Evolutionary conservation across 2,888 invertebrate genomes (phyloP).

Genomic region (Amiota communis): DNA sequence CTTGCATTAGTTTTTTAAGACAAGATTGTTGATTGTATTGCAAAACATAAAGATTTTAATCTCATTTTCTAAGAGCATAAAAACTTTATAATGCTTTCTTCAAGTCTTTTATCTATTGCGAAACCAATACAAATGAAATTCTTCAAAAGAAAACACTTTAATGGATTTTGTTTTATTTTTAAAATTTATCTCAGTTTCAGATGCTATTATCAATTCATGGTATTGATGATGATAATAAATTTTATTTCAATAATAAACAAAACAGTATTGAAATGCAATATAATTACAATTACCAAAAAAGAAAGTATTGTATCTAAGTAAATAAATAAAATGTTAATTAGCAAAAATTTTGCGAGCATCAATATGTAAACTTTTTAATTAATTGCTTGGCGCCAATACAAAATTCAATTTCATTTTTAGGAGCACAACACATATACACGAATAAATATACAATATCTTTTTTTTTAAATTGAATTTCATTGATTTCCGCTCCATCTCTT

Average conservation of each 20-base stretch:
- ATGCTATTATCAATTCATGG: background rate
- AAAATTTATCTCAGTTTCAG: background rate
- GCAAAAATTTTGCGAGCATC: slow-evolving; percentile 1
- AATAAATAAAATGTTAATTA: slow-evolving; percentile 22
- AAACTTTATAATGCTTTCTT: no score
- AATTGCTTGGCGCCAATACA: slow-evolving; percentile 21
- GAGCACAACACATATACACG: background rate
- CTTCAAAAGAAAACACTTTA: no score
- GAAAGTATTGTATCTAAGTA: background rate
- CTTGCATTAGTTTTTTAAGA: no score
- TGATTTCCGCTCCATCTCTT: no score
- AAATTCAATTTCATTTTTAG: slow-evolving; percentile 5
- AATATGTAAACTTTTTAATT: slow-evolving; percentile 17
- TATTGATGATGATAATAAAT: background rate
- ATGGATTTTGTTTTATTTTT: background rate
- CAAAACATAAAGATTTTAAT: no score
- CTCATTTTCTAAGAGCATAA: no score
- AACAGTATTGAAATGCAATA: no score
- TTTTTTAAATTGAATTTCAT: background rate
- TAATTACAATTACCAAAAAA: background rate
- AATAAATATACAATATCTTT: background rate
- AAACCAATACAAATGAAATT: no score
- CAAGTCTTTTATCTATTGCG: no score
- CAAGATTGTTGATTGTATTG: no score
- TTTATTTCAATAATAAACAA: no score